Base-by-base conservation (phyloP, 2,888 invertebrate species). In the Protophormia terraenovae region DNA sequence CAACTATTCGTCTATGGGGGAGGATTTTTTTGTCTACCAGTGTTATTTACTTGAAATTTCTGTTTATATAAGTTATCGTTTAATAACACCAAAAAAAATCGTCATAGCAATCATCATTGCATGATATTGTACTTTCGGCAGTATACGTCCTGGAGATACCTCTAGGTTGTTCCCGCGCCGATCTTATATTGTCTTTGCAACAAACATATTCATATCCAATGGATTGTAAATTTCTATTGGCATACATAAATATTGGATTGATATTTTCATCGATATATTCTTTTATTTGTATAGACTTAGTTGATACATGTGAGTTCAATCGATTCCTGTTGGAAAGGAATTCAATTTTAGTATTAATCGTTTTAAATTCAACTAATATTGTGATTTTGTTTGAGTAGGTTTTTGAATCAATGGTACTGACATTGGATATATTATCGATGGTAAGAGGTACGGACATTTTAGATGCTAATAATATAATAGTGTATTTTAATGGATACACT, bases 201-300 rank as follows among this genome's bases (percentile, higher is more conserved):
- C 3, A 7, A 24, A 80, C 22, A 14, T 16, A 80, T n/a, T 66
- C n/a, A 47, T 35, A 80, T 1, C 80, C 72, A 35, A 58, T 45
- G 2, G 1, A 6, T n/a, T 55, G 38, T 19, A 80, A 27, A 24
- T 55, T 58, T 47, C 10, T 45, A 22, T 80, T 80, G 35, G 80
- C 80, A 24, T 80, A 73, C 45, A 27, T 55, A 66, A 73, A 80
- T 47, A 80, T 2, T 0, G 24, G 14, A 66, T 73, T 47, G 5
- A 19, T 19, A 1, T 0, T 7, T 58, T 80, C 55, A 5, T 66
- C 27, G 1, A 66, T 58, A 3, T 66, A 80, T 66, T 73, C 72
- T 27, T 45, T 73, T 58, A 80, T 19, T 19, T 10, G 10, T 24
- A 80, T 35, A 0, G 0, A 1, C 0, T 58, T 58, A 5, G 45